Percentiles rank a stretch among this genome's conserved stretches.
Evolutionary conservation across 2,797 vertebrate genomes (phyloP).

Genomic region (Anguilla pacifica): DNA sequence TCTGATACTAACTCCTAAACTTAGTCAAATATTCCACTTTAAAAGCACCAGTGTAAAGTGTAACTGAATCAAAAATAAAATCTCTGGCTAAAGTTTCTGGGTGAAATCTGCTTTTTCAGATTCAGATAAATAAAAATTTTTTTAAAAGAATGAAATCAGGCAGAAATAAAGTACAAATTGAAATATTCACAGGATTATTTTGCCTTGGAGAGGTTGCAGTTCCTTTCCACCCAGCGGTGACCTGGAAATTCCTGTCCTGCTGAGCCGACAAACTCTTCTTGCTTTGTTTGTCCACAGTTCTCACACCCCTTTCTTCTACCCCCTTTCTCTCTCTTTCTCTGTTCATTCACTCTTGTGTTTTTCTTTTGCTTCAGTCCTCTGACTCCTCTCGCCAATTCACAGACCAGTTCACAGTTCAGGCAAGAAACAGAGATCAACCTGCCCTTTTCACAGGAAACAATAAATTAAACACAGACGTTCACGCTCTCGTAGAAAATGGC

Average conservation of each 20-base stretch:
- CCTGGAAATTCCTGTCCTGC: constrained; percentile 63
- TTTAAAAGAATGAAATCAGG: neutral
- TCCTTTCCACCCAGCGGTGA: constrained; percentile 71
- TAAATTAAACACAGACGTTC: constrained; percentile 39
- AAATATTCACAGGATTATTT: neutral
- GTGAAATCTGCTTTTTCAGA: neutral
- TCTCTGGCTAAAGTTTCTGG: neutral
- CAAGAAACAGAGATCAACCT: constrained; percentile 23
- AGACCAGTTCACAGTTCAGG: constrained; percentile 42
- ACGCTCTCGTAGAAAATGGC: constrained; percentile 7
- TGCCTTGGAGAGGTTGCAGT: constrained; percentile 18
- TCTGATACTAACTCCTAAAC: neutral
- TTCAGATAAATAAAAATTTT: neutral
- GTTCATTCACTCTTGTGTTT: constrained; percentile 27
- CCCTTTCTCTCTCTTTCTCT: constrained; percentile 1
- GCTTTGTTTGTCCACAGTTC: constrained; percentile 43
- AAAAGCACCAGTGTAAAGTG: neutral
- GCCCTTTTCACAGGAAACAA: constrained; percentile 55
- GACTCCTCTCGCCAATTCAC: constrained; percentile 26
- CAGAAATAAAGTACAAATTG: neutral
- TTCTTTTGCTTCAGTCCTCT: constrained; percentile 17
- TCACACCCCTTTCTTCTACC: neutral
- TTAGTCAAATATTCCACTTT: neutral
- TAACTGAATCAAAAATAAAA: neutral
- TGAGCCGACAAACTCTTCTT: constrained; percentile 50